Evolutionary conservation across 2,797 vertebrate species (phyloP), one percentile per base, ranked within the genome.

Genomic region (Pangasius macronema): DNA sequence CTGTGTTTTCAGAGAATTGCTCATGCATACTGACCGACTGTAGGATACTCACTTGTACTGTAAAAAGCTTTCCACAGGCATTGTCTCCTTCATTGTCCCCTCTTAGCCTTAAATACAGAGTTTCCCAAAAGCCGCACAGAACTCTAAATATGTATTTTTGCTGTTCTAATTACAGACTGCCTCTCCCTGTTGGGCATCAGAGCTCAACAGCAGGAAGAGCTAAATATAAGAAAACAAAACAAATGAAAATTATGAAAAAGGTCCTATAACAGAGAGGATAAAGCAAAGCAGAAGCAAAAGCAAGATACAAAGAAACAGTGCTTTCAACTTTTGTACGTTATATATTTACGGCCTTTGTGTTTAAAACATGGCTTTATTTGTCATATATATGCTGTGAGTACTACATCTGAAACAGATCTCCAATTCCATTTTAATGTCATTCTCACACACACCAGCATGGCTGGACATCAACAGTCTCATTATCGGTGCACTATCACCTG

Each of bases 91-190:
- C 91, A 95, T 96, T 96, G 95, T 96, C 94, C 93, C 94, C 84
- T 90, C 89, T 91, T 91, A 90, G 91, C 94, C 92, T 94, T 93
- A 95, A 95, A 95, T 95, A 95, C 94, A 95, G 93, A 93, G 92
- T 92, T 92, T 93, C 93, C 92, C 92, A 91, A 94, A 95, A 95
- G 93, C 95, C 95, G 70, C 94, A 94, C 88, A 7, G 86, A 89
- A 91, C 92, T 94, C 94, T 95, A 96, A 96, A 96, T 96, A 95
- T 95, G 95, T 94, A 95, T 95, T 95, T 95, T 92, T 94, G 91
- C 93, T 92, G 90, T 89, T 92, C 92, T 96, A 96, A 96, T 96
- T 95, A 96, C 94, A 96, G 95, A 93, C 92, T 93, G 92, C 91
- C 81, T 90, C 91, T 94, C 91, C 94, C 88, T 88, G 89, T 87